Evolutionary conservation across 2,888 invertebrate genomes (phyloP), one percentile per base, ranked within the genome.

Genomic region (Tromatobia lineatoria): DNA sequence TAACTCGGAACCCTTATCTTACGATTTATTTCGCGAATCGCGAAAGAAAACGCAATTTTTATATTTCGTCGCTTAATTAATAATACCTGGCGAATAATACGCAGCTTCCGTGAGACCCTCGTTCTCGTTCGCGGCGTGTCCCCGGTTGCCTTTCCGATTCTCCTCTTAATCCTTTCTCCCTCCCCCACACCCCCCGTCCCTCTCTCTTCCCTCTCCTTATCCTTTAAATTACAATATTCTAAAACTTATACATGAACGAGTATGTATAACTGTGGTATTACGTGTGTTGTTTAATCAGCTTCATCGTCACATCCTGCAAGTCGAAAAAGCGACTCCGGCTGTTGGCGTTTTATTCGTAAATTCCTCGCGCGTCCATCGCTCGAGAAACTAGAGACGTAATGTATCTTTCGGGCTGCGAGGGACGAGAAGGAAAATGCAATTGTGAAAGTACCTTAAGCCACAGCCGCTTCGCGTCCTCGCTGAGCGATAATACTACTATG

Each of bases 211-310:
- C 61, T 67, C 77, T 79, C 69, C 73, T 82, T 77, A 76, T 79
- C 76, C 57, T 23, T 86, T 86, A 86, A 86, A 87, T 84, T 82
- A 87, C 83, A 87, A 86, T 87, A 87, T 85, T 86, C 88, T 89
- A 88, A 88, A 89, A 89, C 87, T 89, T 89, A 89, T 88, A 88
- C 88, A 89, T 85, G 87, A 87, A 89, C 88, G 87, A 89, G 85
- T 88, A 89, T 89, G 89, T 87, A 88, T 88, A 88, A 88, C 86
- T 85, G 84, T 77, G 74, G 61, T 86, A 83, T 85, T 85, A 85
- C 85, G 86, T 76, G 54, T 54, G 20, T 71, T 29, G 45, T 54
- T 45, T 67, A 7, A 11, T 29, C 29, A 0, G 2, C 15, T 29
- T 15, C 11, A 57, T 38, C 61, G 23, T 7, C 67, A 47, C 59